Base-by-base conservation (phyloP, 2,113 vertebrate species). In the Myxocyprinus asiaticus region DNA sequence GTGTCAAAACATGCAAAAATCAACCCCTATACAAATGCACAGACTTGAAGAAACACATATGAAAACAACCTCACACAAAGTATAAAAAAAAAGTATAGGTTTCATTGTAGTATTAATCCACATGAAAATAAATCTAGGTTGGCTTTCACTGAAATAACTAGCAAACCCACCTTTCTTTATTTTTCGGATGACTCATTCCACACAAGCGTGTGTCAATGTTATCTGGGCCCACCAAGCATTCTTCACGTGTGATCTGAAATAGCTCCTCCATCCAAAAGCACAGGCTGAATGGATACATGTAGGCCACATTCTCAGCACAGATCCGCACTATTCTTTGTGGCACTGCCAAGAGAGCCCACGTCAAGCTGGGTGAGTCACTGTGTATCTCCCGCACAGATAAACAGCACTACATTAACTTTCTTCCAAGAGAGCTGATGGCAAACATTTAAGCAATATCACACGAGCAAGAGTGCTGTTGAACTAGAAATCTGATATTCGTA, bases 151-250 rank as follows among this genome's bases (percentile, higher is more conserved):
- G 45, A 67, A 82, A 61, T 44, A 71, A 58, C 9, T 33, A 62
- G 55, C 55, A 6, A 42, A 33, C 22, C 33, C 9, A 42, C n/a
- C 5, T 64, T 59, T 61, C 44, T 70, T 76, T 15, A 51, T 75
- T 71, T 55, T 8, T 7, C 22, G 3, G 5, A 15, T 75, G 81
- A 79, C 47, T 82, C 70, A 82, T 74, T 15, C 5, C 15, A n/a
- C 63, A 51, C 6, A 51, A 17, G 53, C 64, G 1, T 22, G 43
- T 51, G 45, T 70, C 58, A 64, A 12, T 68, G 58, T 83, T 83
- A 74, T 75, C 70, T 55, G 64, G 3, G 58, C 17, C 48, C 64
- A 74, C 64, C 70, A 65, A 14, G 70, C 56, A 22, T 61, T 55
- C 50, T 63, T 66, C 11, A 68, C 48, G 1, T 71, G 68, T 58